Evolutionary conservation across 2,113 vertebrate genomes (phyloP).

Genomic region (Callionymus lyra): DNA sequence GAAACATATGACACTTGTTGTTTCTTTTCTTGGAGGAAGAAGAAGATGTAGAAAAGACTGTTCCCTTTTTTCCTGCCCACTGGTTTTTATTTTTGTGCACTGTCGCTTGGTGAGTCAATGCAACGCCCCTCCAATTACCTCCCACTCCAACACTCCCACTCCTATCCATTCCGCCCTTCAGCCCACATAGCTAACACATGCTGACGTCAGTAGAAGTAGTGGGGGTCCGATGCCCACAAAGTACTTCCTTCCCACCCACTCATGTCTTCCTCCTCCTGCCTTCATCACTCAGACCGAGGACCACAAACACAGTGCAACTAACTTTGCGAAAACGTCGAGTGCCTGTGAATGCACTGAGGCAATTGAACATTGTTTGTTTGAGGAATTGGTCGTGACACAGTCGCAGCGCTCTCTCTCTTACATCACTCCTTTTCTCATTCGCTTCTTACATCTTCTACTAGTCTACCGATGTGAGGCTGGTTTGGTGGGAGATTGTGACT

Average conservation of each 20-base stretch:
- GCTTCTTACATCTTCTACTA: constrained; percentile 48
- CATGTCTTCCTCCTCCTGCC: constrained; percentile 45
- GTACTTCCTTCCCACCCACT: constrained; percentile 52
- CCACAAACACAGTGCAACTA: constrained; percentile 26
- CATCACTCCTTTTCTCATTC: constrained; percentile 5
- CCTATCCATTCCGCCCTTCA: constrained; percentile 63
- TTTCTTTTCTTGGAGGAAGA: constrained; percentile 20
- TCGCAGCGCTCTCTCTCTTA: too few relatives aligned
- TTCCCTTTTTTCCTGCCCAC: constrained; percentile 71
- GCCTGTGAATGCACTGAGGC: too few relatives aligned
- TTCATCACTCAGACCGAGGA: constrained; percentile 14
- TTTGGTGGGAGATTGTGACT: constrained; percentile 49
- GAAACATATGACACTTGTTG: constrained; percentile 48
- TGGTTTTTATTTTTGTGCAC: constrained; percentile 68
- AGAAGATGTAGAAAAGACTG: constrained; percentile 58
- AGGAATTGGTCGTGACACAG: too few relatives aligned
- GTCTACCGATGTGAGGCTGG: constrained; percentile 53
- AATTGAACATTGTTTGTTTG: neutral
- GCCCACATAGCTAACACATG: constrained; percentile 66
- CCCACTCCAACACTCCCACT: constrained; percentile 69
- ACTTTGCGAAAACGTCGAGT: constrained; percentile 9
- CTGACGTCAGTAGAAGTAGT: constrained; percentile 71
- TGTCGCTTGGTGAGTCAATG: constrained; percentile 74
- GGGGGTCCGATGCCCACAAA: constrained; percentile 64
- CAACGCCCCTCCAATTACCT: constrained; percentile 73